These are phyloP conservation scores for Patella depressa DNA, from an alignment of 2,888 invertebrate genomes.

Conservation along the genomic window DNA sequence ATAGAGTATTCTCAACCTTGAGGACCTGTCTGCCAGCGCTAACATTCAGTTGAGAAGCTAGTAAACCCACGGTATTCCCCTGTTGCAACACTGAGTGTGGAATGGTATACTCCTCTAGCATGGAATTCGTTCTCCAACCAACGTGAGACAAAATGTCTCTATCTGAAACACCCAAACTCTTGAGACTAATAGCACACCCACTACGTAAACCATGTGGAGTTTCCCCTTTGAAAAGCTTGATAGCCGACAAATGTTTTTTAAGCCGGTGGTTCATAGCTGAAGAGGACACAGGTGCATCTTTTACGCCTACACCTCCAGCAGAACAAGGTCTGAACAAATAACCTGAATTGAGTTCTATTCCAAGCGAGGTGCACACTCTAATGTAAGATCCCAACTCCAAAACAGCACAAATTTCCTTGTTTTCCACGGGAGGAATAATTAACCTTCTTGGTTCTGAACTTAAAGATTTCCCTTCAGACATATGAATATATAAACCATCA, in stretches of 20 bases:
- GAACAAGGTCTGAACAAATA: conserved; percentile 18
- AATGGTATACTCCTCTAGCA: neutral
- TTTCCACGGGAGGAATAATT: neutral
- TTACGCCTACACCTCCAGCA: conserved; percentile 10
- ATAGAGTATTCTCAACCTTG: neutral
- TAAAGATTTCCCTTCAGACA: no score
- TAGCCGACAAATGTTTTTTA: conserved; percentile 11
- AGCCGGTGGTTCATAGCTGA: conserved; percentile 18
- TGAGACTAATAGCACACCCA: conserved; percentile 22
- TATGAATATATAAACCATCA: no score
- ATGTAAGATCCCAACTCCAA: neutral
- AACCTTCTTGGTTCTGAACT: neutral
- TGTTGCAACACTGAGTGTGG: neutral
- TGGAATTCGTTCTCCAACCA: conserved; percentile 11
- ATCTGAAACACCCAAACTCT: neutral
- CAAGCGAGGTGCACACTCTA: neutral
- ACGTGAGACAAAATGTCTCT: conserved; percentile 14
- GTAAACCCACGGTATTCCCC: neutral
- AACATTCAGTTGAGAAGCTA: neutral
- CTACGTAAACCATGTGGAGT: conserved; percentile 1
- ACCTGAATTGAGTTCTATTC: conserved; percentile 7
- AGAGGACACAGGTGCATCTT: conserved; percentile 13
- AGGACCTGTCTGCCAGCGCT: neutral
- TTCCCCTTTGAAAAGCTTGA: conserved; percentile 15
- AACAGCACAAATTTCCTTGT: neutral